Base-by-base conservation (phyloP, 2,888 invertebrate species). In the Dioctria rufipes region DNA sequence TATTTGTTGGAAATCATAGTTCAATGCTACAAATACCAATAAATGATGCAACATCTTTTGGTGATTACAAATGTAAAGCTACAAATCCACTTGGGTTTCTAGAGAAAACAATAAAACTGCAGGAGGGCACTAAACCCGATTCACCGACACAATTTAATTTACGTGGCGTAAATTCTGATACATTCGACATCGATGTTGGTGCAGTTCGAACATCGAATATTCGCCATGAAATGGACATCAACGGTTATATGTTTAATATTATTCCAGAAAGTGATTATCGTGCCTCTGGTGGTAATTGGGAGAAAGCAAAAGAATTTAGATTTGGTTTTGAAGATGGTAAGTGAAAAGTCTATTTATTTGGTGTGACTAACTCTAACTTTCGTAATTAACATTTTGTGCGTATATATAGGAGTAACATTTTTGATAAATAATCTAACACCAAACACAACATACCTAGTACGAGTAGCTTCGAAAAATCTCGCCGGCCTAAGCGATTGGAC, bases 41-140 rank as follows among this genome's bases (percentile, higher is more conserved):
- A 11, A 85, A 83, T 49, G 87, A 88, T 81, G 83, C 83, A 39
- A 86, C 85, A 5, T 87, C 87, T 5, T 91, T 91, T 82, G 91
- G 90, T 39, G 89, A 89, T 75, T 92, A 92, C 86, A 89, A 89
- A 73, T 92, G 92, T 85, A 89, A 88, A 65, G 92, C 91, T 2
- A 86, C 87, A 81, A 92, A 92, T 84, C 86, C 86, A 66, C 85
- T 90, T 83, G 92, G 92, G 25, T 87, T 86, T 66, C 86, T 91
- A 69, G 90, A 91, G 82, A 89, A 90, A 25, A 86, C 87, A 13
- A 90, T 91, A 78, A 88, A 86, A 2, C 86, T 93, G 67, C 89
- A 90, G 71, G 88, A 90, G 84, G 92, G 92, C 13, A 87, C 87
- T 1, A 91, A 91, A 84, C 92, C 92, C 0, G 88, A 89, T 3